phyloP scores from a whole-genome alignment of 2,113 vertebrate species.

The Sakesphorus luctuosus region DNA sequence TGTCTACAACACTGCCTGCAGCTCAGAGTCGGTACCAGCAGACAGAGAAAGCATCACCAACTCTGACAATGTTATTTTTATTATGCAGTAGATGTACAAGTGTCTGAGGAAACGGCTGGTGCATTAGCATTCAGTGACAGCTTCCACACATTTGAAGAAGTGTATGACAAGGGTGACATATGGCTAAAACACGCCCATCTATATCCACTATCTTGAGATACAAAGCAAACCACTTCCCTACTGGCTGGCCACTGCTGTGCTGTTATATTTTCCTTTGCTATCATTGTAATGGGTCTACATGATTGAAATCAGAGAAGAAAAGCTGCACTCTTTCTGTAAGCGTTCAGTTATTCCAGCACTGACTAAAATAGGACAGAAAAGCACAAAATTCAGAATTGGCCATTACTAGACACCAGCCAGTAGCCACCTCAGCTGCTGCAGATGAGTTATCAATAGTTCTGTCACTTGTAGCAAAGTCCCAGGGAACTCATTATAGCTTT shows the following conservation, averaged over 20 bases:
- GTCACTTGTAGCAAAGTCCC: background rate
- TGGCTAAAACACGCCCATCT: background rate
- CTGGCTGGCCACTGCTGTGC: background rate
- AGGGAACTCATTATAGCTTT: background rate
- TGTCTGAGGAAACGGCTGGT: background rate
- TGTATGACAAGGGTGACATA: background rate
- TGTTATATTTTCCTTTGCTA: background rate
- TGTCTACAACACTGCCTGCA: background rate
- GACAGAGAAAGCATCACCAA: fast-evolving
- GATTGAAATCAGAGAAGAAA: background rate
- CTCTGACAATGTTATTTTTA: background rate
- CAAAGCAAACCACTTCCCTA: background rate
- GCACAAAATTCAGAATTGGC: background rate
- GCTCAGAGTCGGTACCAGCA: background rate
- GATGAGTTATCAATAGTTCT: background rate
- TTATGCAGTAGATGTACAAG: background rate
- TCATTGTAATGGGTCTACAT: background rate
- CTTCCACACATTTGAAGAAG: background rate
- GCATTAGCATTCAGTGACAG: background rate
- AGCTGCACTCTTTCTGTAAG: background rate
- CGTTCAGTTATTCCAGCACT: background rate
- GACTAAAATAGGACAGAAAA: background rate
- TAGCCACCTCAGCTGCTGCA: background rate
- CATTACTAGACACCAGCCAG: background rate
- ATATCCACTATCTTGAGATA: background rate